Evolutionary conservation across 1,140 invertebrate genomes (phyloP).

Genomic region (Nilaparvata lugens): DNA sequence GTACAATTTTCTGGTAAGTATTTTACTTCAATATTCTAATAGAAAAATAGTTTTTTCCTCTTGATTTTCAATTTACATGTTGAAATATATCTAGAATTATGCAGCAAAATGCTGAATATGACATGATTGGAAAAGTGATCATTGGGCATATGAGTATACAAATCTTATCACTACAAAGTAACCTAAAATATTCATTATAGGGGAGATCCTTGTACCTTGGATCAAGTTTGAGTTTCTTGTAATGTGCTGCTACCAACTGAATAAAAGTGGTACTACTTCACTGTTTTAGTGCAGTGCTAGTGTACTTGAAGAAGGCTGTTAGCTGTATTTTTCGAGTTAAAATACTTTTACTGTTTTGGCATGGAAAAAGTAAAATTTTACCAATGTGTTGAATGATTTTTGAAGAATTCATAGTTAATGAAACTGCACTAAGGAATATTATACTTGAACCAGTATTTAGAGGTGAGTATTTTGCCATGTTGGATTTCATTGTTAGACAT

Average conservation of each 20-base stretch:
- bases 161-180: too few relatives aligned
- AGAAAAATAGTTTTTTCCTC: not conserved
- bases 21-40: not conserved
- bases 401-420: not conserved
- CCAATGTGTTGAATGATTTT: not conserved
- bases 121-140: not conserved
- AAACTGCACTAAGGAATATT: not conserved
- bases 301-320: not conserved
- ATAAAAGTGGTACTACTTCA: constrained; percentile 10
- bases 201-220: not conserved
- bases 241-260: not conserved
- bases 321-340: not conserved
- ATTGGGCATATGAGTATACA: not conserved
- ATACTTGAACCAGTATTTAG: not conserved
- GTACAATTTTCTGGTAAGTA: not conserved
- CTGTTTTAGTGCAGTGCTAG: not conserved
- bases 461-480: not conserved
- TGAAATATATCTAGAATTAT: too few relatives aligned
- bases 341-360: not conserved
- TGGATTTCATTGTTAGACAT: not conserved
- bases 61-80: too few relatives aligned
- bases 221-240: not conserved
- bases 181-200: too few relatives aligned
- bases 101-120: too few relatives aligned
- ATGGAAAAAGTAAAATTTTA: not conserved